Conservation (phyloP, 2,113 vertebrate genomes). For the Xenopus borealis region DNA sequence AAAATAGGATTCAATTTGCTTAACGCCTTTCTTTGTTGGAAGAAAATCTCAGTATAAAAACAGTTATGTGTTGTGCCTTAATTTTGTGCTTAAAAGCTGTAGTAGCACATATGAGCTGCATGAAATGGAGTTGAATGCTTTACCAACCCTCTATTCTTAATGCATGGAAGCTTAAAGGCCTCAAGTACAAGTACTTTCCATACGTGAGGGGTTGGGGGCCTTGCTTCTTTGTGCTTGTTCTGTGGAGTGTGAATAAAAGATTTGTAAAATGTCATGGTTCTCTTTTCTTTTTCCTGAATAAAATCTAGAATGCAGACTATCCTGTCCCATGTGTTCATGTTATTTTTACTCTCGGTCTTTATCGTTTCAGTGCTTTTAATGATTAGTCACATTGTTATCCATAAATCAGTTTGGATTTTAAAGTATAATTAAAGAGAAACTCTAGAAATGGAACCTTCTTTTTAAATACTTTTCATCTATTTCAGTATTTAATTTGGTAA, state of each 20-base stretch:
- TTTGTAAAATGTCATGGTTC: constrained; percentile 45
- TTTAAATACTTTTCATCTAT: too few species aligned
- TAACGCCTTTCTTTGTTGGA: constrained; percentile 26
- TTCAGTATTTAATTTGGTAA: too few species aligned
- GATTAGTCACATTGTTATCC: too few species aligned
- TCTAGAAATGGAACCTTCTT: too few species aligned
- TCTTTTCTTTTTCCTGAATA: constrained; percentile 30
- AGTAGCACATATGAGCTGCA: constrained; percentile 36
- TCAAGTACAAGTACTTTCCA: constrained; percentile 35
- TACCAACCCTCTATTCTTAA: constrained; percentile 28
- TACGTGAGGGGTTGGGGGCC: constrained; percentile 29
- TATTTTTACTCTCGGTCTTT: too few species aligned
- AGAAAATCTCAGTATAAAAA: constrained; percentile 27
- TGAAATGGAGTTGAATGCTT: constrained; percentile 44
- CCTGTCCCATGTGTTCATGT: constrained; percentile 14
- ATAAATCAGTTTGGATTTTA: too few species aligned
- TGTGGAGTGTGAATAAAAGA: constrained; percentile 38
- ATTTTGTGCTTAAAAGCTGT: constrained; percentile 30
- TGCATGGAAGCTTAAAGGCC: constrained; percentile 30
- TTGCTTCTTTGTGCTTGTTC: constrained; percentile 29
- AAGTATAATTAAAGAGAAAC: too few species aligned
- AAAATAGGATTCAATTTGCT: constrained; percentile 19
- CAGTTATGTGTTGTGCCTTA: constrained; percentile 32
- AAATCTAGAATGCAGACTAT: constrained; percentile 26
- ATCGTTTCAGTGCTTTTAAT: too few species aligned